Evolutionary conservation across 92 coral and sea anemone species (phyloP).

Genomic region (Nematostella vectensis): DNA sequence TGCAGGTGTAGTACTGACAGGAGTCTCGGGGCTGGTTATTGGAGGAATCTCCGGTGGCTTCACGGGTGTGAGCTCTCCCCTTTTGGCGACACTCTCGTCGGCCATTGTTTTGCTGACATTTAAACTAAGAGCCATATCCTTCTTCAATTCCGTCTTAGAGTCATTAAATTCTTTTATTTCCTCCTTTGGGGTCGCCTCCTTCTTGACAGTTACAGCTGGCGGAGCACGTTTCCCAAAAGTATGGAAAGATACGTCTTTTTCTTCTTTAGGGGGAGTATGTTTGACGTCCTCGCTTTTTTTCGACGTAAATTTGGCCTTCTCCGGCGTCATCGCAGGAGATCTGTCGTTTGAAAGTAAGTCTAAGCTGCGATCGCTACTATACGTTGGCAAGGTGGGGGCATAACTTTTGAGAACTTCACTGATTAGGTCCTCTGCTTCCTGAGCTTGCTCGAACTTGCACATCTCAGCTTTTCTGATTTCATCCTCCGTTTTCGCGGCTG

Average conservation of each 20-base stretch:
- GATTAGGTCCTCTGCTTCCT: slow-evolving; percentile 45
- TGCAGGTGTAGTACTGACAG: too few species aligned
- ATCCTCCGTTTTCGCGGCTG: slow-evolving; percentile 3
- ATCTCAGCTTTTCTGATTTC: slow-evolving; percentile 19
- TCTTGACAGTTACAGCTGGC: neutral
- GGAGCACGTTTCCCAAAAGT: slow-evolving; percentile 51
- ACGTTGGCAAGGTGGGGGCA: slow-evolving; percentile 36
- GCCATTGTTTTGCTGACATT: slow-evolving; percentile 12
- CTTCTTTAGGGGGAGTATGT: slow-evolving; percentile 14
- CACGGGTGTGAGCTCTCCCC: slow-evolving; percentile 9
- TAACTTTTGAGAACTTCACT: slow-evolving; percentile 61
- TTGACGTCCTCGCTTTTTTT: slow-evolving; percentile 3
- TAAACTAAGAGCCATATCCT: neutral
- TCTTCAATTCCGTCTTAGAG: neutral
- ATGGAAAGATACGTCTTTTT: slow-evolving; percentile 32
- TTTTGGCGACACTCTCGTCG: slow-evolving; percentile 16
- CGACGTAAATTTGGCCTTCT: neutral
- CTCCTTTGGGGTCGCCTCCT: neutral
- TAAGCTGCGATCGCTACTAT: neutral
- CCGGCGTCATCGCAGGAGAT: slow-evolving; percentile 1
- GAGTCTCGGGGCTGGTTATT: slow-evolving; percentile 20
- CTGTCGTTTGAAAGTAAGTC: slow-evolving; percentile 3
- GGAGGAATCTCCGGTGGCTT: slow-evolving; percentile 3
- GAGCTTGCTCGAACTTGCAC: slow-evolving; percentile 20
- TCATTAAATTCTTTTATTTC: neutral